phyloP scores from a whole-genome alignment of 1,140 invertebrate genomes.

The Sminthurides bifidus region DNA sequence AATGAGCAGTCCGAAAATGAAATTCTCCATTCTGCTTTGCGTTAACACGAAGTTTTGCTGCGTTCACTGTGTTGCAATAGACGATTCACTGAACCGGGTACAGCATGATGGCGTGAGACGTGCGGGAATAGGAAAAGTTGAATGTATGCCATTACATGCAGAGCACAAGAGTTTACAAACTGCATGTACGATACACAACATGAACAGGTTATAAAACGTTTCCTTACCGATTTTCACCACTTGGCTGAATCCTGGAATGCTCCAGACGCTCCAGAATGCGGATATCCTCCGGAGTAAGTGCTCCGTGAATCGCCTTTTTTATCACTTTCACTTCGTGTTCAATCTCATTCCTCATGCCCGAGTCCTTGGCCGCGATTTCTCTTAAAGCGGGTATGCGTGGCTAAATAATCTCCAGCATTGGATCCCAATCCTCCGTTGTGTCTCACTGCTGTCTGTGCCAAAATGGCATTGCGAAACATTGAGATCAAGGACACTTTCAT shows the following conservation, averaged over 20 bases:
- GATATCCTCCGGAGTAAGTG: background rate
- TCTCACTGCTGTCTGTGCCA: constrained; percentile 5
- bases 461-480: constrained; percentile 8
- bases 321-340: background rate
- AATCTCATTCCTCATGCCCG: background rate
- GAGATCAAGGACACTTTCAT: constrained; percentile 25
- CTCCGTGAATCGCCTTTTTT: background rate
- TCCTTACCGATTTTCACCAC: constrained; percentile 7
- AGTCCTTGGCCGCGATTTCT: background rate
- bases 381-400: background rate
- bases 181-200: background rate
- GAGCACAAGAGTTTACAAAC: background rate
- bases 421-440: too few species aligned
- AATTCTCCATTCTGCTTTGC: too few species aligned
- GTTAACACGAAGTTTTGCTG: too few species aligned
- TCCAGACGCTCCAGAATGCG: constrained; percentile 2
- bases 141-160: too few species aligned
- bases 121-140: too few species aligned
- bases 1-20: too few species aligned
- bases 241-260: constrained; percentile 10
- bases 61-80: background rate
- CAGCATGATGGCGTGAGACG: too few species aligned
- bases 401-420: background rate
- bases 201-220: background rate
- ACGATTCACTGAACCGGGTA: background rate